Evolutionary conservation across 92 coral and sea anemone genomes (phyloP).

Genomic region (Pocillopora grandis): DNA sequence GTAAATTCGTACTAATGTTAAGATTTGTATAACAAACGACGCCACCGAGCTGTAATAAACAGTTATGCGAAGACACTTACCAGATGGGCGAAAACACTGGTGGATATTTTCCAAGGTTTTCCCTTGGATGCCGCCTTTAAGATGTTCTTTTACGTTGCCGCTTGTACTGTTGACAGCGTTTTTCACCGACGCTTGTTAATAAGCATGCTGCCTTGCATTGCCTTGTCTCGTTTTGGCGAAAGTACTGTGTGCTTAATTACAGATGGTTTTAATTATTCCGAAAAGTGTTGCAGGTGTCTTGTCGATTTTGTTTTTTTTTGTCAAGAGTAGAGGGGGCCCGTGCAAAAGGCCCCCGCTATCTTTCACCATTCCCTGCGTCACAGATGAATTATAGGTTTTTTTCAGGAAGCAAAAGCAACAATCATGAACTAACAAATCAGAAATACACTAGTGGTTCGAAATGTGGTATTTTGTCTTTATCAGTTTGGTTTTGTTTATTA

Average conservation of each 20-base stretch:
- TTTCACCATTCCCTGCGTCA: background rate
- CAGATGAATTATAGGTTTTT: background rate
- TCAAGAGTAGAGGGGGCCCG: background rate
- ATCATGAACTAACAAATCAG: background rate
- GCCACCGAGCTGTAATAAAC: background rate
- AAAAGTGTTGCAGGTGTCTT: constrained; percentile 24
- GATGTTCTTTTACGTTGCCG: background rate
- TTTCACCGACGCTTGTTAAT: background rate
- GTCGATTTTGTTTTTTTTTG: background rate
- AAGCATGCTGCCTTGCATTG: background rate
- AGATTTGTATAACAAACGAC: background rate
- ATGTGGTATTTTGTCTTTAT: background rate
- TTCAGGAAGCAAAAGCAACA: background rate
- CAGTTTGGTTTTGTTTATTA: background rate
- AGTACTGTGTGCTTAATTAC: constrained; percentile 5
- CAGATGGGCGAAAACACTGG: background rate
- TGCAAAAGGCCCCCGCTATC: background rate
- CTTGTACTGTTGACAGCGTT: background rate
- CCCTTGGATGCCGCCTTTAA: background rate
- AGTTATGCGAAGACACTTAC: constrained; percentile 18
- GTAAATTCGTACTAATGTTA: background rate
- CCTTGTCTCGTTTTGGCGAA: background rate
- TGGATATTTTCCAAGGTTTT: background rate
- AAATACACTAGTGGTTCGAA: background rate
- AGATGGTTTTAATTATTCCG: constrained; percentile 21